Evolutionary conservation across 2,888 invertebrate species (phyloP).

Genomic region (Antheraea yamamai): DNA sequence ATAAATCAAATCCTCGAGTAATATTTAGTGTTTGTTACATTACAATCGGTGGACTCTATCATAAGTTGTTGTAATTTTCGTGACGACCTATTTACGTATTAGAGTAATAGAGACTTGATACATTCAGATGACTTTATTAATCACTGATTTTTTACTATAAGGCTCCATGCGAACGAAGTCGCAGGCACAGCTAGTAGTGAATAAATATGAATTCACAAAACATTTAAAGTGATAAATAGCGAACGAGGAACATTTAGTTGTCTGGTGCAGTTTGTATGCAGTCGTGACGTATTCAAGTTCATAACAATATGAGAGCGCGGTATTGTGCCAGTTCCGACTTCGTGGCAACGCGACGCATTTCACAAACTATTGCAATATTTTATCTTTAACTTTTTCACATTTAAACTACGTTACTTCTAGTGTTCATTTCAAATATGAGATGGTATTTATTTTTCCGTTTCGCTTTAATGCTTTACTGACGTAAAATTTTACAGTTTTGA

Average conservation of each 20-base stretch:
- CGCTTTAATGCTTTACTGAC: background rate
- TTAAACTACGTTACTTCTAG: background rate
- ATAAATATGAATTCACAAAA: background rate
- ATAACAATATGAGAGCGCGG: conserved; percentile 3
- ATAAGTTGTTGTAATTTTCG: no score
- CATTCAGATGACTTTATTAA: no score
- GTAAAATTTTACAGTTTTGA: no score
- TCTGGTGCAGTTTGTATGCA: background rate
- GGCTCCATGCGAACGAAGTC: no score
- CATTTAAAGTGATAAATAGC: background rate
- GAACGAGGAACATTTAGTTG: background rate
- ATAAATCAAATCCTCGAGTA: no score
- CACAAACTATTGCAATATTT: background rate
- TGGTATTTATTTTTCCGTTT: background rate
- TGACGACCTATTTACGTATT: no score
- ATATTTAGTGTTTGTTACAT: no score
- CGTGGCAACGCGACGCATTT: background rate
- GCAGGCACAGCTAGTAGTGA: no score
- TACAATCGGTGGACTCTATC: no score
- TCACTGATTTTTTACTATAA: no score
- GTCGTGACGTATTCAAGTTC: background rate
- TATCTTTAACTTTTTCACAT: background rate
- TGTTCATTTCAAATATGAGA: background rate
- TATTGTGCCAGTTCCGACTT: background rate
- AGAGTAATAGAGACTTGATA: no score